Evolutionary conservation across 2,113 vertebrate genomes (phyloP).

Genomic region (Pelmatolapia mariae): DNA sequence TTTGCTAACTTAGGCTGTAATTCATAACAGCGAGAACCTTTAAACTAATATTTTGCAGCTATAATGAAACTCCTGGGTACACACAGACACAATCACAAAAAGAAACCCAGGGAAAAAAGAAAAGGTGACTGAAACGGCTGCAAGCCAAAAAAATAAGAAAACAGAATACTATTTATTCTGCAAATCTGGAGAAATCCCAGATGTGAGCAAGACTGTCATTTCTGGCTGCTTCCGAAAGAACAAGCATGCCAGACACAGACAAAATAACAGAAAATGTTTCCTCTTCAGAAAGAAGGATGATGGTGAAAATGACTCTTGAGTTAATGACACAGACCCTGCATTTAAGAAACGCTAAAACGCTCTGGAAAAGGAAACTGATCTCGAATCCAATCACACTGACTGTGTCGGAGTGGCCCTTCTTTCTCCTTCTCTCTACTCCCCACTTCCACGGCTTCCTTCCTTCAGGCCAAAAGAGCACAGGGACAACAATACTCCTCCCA

Average conservation of each 20-base stretch:
- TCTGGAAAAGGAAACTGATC: conserved; percentile 45
- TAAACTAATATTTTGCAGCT: neutral
- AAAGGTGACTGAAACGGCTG: neutral
- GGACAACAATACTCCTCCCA: conserved; percentile 39
- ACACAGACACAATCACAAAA: neutral
- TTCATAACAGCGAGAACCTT: neutral
- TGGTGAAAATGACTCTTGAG: conserved; percentile 20
- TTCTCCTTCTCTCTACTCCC: conserved; percentile 29
- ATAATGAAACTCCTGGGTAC: neutral
- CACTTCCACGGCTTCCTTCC: conserved; percentile 60
- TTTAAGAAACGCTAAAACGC: conserved; percentile 6
- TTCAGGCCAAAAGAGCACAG: conserved; percentile 16
- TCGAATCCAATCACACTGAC: conserved; percentile 10
- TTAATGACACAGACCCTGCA: conserved; percentile 21
- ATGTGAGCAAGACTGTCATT: neutral
- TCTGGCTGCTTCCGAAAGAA: neutral
- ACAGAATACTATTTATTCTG: neutral
- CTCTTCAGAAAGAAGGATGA: conserved; percentile 27
- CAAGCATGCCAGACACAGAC: neutral
- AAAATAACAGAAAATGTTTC: neutral
- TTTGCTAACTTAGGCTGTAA: neutral
- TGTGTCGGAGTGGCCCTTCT: conserved; percentile 29
- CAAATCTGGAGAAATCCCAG: neutral
- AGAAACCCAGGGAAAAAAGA: neutral
- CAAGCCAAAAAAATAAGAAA: neutral